phyloP scores from a whole-genome alignment of 2,797 vertebrate species.

The Chiroxiphia lanceolata region DNA sequence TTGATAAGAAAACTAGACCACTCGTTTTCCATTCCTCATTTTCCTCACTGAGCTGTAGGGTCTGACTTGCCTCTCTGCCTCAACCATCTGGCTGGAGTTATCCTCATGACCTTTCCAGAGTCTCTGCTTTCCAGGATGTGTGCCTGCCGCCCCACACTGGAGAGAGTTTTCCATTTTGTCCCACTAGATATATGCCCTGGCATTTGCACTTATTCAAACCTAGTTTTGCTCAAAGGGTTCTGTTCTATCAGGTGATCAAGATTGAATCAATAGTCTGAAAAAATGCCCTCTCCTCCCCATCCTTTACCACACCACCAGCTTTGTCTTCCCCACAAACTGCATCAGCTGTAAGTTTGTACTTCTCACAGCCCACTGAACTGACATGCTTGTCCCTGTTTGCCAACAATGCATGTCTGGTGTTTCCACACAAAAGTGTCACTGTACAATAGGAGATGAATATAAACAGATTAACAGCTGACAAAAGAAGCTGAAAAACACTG shows the following conservation, averaged over 20 bases:
- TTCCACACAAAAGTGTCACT: background rate
- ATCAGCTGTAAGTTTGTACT: background rate
- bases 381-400: rapidly evolving
- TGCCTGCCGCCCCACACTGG: background rate
- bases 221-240: background rate
- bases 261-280: background rate
- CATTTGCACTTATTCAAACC: background rate
- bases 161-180: background rate
- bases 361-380: background rate
- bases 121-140: background rate
- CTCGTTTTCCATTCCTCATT: background rate
- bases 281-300: background rate
- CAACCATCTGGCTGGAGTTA: background rate
- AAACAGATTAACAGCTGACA: background rate
- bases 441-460: background rate
- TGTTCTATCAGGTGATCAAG: background rate
- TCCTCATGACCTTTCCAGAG: background rate
- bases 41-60: background rate
- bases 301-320: background rate
- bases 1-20: background rate
- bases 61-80: background rate
- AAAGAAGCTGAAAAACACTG: background rate
- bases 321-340: background rate
- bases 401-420: rapidly evolving
- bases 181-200: background rate